Percentiles rank a stretch among this genome's conserved stretches.
Evolutionary conservation across 92 coral and sea anemone genomes (phyloP).

Genomic region (Micromussa lordhowensis): DNA sequence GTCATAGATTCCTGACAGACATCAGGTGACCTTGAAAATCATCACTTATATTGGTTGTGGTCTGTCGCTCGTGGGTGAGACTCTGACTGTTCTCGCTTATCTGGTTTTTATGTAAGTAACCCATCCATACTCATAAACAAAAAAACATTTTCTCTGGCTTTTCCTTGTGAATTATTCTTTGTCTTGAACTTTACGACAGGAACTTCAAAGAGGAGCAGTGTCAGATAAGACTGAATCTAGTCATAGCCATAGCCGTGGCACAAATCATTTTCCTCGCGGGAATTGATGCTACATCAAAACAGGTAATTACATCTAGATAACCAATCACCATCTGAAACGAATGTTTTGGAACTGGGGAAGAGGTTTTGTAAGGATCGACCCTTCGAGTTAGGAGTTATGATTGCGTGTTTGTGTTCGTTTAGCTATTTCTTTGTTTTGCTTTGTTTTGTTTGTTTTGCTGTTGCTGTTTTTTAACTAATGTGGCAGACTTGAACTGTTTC

Average conservation of each 20-base stretch:
- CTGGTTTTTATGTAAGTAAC: conserved; percentile 56
- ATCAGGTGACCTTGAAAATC: conserved; percentile 32
- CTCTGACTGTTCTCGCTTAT: conserved; percentile 57
- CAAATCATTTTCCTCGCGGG: conserved; percentile 72
- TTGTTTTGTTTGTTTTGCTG: too few relatives aligned
- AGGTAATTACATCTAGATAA: conserved; percentile 17
- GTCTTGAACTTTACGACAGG: conserved; percentile 26
- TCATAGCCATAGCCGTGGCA: conserved; percentile 70
- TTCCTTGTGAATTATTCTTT: neutral
- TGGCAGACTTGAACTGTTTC: neutral
- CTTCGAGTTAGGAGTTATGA: neutral
- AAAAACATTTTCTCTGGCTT: neutral
- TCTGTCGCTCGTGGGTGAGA: conserved; percentile 62
- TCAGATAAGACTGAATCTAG: conserved; percentile 74
- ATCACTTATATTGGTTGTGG: conserved; percentile 68
- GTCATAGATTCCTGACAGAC: neutral
- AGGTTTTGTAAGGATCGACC: neutral
- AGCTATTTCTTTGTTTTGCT: neutral
- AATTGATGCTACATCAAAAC: conserved; percentile 61
- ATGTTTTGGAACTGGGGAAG: neutral
- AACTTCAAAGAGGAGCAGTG: conserved; percentile 58
- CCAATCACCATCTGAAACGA: neutral
- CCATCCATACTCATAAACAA: neutral
- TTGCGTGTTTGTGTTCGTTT: neutral
- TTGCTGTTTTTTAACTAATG: neutral